A percentile compares a stretch with the other conserved stretches of the same genome.
Evolutionary conservation across 1,140 invertebrate species (phyloP).

Genomic region (Phymorhynchus buccinoides): DNA sequence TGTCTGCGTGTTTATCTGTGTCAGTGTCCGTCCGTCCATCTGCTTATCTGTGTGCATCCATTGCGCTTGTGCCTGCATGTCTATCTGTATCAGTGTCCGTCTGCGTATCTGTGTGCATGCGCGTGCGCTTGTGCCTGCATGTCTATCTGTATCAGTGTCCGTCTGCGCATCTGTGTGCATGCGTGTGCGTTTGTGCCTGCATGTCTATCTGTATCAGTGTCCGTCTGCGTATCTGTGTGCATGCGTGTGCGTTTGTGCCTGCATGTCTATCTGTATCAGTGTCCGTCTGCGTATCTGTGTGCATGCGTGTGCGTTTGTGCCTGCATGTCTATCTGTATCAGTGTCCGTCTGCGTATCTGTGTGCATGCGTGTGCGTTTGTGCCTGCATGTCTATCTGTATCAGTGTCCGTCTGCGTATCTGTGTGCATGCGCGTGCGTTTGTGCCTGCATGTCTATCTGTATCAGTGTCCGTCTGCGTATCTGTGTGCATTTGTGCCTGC

Average conservation of each 20-base stretch:
- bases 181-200: not conserved
- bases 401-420: not conserved
- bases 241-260: not conserved
- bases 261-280: not conserved
- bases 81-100: not conserved
- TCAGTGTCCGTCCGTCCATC: no score
- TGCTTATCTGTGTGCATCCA: no score
- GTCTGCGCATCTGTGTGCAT: not conserved
- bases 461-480: not conserved
- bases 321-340: not conserved
- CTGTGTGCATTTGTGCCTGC: not conserved
- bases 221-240: not conserved
- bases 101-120: not conserved
- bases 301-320: not conserved
- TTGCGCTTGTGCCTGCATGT: not conserved
- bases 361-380: conserved; percentile 8
- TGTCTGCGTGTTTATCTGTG: not conserved
- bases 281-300: not conserved
- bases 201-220: not conserved
- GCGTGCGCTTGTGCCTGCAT: not conserved
- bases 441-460: not conserved
- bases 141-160: not conserved
- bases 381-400: not conserved
- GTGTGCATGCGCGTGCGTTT: not conserved
- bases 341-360: not conserved